A percentile compares a stretch with the other conserved stretches of the same genome.
Evolutionary conservation across 1,140 invertebrate species (phyloP).

Genomic region (Streblospio benedicti): DNA sequence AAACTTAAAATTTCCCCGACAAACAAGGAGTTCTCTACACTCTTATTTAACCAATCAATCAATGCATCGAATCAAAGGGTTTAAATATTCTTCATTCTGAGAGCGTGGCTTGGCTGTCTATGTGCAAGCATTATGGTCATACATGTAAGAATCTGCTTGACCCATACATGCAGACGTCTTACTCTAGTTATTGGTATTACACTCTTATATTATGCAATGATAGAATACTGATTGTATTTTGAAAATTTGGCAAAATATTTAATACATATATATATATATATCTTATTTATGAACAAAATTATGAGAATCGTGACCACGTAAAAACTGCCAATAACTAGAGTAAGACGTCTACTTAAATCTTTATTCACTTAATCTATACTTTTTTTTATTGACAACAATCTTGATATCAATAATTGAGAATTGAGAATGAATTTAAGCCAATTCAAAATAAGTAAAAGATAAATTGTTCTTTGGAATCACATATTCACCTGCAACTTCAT

Average conservation of each 20-base stretch:
- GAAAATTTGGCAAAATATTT: too few species aligned
- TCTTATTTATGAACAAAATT: too few species aligned
- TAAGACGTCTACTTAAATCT: background rate
- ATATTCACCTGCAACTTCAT: slow-evolving; percentile 18
- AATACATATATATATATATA: too few species aligned
- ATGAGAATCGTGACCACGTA: slow-evolving; percentile 5
- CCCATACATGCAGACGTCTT: background rate
- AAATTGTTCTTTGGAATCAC: background rate
- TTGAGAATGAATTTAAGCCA: slow-evolving; percentile 28
- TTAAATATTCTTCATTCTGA: slow-evolving; percentile 9
- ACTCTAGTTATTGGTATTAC: background rate
- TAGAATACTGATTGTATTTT: too few species aligned
- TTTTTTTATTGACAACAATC: background rate
- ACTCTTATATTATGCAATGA: too few species aligned
- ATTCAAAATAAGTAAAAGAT: background rate
- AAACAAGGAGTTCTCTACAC: slow-evolving; percentile 14
- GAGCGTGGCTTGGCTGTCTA: too few species aligned
- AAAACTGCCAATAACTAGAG: background rate
- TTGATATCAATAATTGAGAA: background rate
- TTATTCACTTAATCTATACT: background rate
- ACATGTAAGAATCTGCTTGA: too few species aligned
- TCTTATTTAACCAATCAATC: slow-evolving; percentile 4
- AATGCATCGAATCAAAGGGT: background rate
- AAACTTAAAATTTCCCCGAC: slow-evolving; percentile 30
- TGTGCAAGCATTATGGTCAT: too few species aligned